Percentiles rank a stretch among this genome's conserved stretches.
These are phyloP conservation scores for Rhinogobio ventralis DNA, from an alignment of 2,797 vertebrate genomes.

Conservation along the genomic window DNA sequence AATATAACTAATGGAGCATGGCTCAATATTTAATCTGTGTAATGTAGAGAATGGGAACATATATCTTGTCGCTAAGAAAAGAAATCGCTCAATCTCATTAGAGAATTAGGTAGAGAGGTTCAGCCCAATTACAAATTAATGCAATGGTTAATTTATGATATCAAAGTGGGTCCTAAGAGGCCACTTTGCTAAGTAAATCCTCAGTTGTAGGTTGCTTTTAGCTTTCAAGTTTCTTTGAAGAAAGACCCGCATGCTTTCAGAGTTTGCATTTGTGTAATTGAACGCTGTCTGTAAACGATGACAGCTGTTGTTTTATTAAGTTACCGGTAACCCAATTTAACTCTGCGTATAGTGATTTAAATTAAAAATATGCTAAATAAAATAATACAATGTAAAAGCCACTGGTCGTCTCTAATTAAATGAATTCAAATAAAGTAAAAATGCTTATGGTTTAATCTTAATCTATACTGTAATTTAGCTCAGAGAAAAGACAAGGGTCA, in stretches of 20 bases:
- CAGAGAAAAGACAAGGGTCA: not conserved
- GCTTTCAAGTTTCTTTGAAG: conserved; percentile 56
- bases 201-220: conserved; percentile 64
- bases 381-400: not conserved
- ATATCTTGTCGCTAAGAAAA: conserved; percentile 82
- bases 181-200: conserved; percentile 80
- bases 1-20: conserved; percentile 81
- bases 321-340: not conserved
- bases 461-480: not conserved
- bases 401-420: not conserved
- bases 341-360: not conserved
- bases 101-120: conserved; percentile 80
- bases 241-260: not conserved
- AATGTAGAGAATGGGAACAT: conserved; percentile 80
- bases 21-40: conserved; percentile 83
- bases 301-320: conserved; percentile 38
- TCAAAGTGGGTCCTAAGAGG: conserved; percentile 81
- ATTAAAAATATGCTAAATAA: not conserved
- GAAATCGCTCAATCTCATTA: conserved; percentile 85
- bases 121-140: conserved; percentile 78
- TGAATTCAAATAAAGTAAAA: not conserved
- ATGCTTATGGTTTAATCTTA: not conserved
- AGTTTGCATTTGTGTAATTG: conserved; percentile 36
- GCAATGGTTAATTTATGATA: conserved; percentile 86
- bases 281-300: conserved; percentile 23